phyloP scores from a whole-genome alignment of 1,140 invertebrate genomes.

The Drosophila paulistorum region DNA sequence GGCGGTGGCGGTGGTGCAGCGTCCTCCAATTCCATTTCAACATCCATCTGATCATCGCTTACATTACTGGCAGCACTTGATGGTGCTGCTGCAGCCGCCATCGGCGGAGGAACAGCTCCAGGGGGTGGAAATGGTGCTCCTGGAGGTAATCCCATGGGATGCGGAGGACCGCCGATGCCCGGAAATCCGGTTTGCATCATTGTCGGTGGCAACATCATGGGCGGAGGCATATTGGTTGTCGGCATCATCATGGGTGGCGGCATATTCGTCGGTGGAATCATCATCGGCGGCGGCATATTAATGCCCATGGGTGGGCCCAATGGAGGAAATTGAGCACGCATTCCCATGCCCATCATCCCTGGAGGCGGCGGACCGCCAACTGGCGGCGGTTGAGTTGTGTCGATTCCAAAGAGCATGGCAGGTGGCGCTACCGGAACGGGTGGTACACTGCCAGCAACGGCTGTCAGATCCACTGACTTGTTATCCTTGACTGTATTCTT shows the following conservation, averaged over 20 bases:
- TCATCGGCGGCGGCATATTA: slow-evolving; percentile 85
- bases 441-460: slow-evolving; percentile 17
- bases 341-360: slow-evolving; percentile 84
- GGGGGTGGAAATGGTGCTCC: slow-evolving; percentile 83
- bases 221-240: slow-evolving; percentile 83
- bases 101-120: slow-evolving; percentile 52
- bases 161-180: slow-evolving; percentile 82
- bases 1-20: slow-evolving; percentile 40
- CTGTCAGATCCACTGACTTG: slow-evolving; percentile 28
- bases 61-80: slow-evolving; percentile 45
- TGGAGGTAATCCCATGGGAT: slow-evolving; percentile 75
- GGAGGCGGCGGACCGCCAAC: slow-evolving; percentile 83
- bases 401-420: slow-evolving; percentile 83
- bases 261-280: slow-evolving; percentile 84
- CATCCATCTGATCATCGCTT: slow-evolving; percentile 87
- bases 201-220: slow-evolving; percentile 84
- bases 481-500: slow-evolving; percentile 60
- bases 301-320: slow-evolving; percentile 86
- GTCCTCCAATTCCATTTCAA: slow-evolving; percentile 86
- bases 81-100: slow-evolving; percentile 33
- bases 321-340: slow-evolving; percentile 83
- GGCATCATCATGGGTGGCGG: slow-evolving; percentile 84
- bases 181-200: slow-evolving; percentile 84
- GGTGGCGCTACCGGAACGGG: slow-evolving; percentile 53
- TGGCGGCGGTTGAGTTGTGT: slow-evolving; percentile 87